Percentiles rank a stretch among this genome's conserved stretches.
Evolutionary conservation across 1,140 invertebrate genomes (phyloP).

Genomic region (Mesaphorura yosii): DNA sequence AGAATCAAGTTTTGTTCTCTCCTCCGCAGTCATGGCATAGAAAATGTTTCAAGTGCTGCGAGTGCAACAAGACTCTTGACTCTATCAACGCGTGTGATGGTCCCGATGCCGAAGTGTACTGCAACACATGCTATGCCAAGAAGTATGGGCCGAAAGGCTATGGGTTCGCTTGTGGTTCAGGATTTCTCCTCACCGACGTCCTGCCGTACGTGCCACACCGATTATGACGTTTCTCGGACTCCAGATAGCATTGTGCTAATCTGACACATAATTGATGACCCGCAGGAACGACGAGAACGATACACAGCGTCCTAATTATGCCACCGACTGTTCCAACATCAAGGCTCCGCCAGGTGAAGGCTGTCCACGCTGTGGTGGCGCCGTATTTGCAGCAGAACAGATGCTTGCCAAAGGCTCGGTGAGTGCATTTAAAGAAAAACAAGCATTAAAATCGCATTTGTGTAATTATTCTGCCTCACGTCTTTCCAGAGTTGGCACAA

Average conservation of each 20-base stretch:
- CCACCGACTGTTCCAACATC: conserved; percentile 74
- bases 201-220: conserved; percentile 55
- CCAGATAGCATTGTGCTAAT: not conserved
- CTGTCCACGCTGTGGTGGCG: conserved; percentile 80
- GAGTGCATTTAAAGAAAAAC: conserved; percentile 36
- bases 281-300: conserved; percentile 60
- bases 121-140: conserved; percentile 82
- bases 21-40: conserved; percentile 26
- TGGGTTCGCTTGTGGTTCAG: conserved; percentile 87
- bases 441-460: not conserved
- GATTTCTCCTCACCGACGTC: conserved; percentile 79
- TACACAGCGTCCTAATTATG: conserved; percentile 49
- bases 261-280: too few species aligned
- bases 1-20: too few species aligned
- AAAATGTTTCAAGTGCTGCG: conserved; percentile 62
- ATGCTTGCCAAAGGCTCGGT: conserved; percentile 80
- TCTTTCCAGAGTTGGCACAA: conserved; percentile 65
- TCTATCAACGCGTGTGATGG: conserved; percentile 88
- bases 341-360: conserved; percentile 66
- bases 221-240: not conserved
- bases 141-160: conserved; percentile 62
- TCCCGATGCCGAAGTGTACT: conserved; percentile 80
- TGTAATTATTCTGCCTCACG: not conserved
- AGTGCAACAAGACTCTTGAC: conserved; percentile 81
- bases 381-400: conserved; percentile 87